Evolutionary conservation across 1,140 invertebrate species (phyloP).

Genomic region (Platyscapa corneri): DNA sequence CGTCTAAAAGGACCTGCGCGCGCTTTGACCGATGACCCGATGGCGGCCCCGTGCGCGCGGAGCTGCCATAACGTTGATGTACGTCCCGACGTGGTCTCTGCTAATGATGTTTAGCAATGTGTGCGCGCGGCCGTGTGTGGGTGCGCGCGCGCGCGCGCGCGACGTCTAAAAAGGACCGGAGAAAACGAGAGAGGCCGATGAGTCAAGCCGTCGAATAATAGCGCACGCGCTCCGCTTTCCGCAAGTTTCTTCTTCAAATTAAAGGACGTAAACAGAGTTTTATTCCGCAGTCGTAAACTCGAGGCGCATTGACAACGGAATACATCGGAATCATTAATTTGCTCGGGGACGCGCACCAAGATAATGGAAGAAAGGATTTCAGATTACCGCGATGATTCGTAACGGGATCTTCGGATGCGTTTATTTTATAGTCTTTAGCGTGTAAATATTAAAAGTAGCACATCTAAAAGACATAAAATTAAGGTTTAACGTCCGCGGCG

Average conservation of each 20-base stretch:
- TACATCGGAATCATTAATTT: conserved; percentile 23
- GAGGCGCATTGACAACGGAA: background rate
- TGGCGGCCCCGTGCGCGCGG: background rate
- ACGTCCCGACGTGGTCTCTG: conserved; percentile 8
- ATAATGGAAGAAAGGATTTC: background rate
- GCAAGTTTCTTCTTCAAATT: background rate
- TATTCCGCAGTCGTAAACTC: conserved; percentile 42
- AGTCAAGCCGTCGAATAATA: conserved; percentile 12
- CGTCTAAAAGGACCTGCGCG: conserved; percentile 51
- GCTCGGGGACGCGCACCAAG: background rate
- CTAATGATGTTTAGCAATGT: conserved; percentile 53
- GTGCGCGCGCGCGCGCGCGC: background rate
- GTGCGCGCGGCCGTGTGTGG: background rate
- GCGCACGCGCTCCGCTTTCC: background rate
- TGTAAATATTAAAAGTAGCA: background rate
- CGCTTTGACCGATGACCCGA: conserved; percentile 48
- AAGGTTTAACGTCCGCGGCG: background rate
- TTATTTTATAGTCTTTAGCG: background rate
- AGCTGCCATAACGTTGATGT: conserved; percentile 47
- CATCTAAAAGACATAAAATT: conserved; percentile 35
- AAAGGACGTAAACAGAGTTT: conserved; percentile 24
- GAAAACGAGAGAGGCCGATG: background rate
- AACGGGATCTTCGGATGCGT: background rate
- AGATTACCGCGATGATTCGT: background rate
- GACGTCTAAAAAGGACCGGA: background rate